Conservation (phyloP, 2,113 vertebrate genomes). For the Stigmatopora argus region DNA sequence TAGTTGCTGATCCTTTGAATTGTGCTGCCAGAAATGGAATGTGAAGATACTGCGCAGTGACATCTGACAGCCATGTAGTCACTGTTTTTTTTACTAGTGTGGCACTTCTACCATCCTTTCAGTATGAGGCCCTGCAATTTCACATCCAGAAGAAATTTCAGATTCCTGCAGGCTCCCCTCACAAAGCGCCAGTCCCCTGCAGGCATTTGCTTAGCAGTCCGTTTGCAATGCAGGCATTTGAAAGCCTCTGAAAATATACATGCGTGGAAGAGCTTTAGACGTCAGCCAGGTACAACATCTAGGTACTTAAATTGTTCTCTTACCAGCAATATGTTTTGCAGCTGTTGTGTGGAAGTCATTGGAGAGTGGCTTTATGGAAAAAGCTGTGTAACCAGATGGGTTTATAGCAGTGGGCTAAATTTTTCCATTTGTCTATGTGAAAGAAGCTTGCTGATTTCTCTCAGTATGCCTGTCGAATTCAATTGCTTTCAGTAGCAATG, state of each 20-base stretch:
- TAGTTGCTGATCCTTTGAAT: constrained; percentile 36
- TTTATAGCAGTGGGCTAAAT: constrained; percentile 49
- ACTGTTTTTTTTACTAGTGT: constrained; percentile 26
- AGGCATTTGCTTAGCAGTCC: constrained; percentile 12
- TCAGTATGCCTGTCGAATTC: constrained; percentile 25
- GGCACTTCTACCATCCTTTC: constrained; percentile 3
- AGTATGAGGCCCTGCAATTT: constrained; percentile 1
- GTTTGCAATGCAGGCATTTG: constrained; percentile 20
- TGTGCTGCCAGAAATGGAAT: constrained; percentile 34
- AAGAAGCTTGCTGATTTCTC: constrained; percentile 31
- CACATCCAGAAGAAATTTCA: constrained; percentile 10
- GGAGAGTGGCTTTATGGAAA: constrained; percentile 56
- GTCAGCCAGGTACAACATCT: constrained; percentile 43
- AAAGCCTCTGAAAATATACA: constrained; percentile 16
- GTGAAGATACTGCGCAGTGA: constrained; percentile 44
- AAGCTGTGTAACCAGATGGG: constrained; percentile 56
- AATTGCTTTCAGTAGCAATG: constrained; percentile 8
- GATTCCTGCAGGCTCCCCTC: background rate
- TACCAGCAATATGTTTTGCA: constrained; percentile 55
- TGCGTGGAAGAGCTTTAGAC: constrained; percentile 26
- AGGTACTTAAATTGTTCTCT: constrained; percentile 12
- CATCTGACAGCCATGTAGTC: constrained; percentile 28
- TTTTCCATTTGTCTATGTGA: constrained; percentile 49
- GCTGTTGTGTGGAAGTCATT: constrained; percentile 56
- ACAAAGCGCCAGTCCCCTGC: constrained; percentile 6